Evolutionary conservation across 1,140 invertebrate species (phyloP).

Genomic region (Drosophila seguyi): DNA sequence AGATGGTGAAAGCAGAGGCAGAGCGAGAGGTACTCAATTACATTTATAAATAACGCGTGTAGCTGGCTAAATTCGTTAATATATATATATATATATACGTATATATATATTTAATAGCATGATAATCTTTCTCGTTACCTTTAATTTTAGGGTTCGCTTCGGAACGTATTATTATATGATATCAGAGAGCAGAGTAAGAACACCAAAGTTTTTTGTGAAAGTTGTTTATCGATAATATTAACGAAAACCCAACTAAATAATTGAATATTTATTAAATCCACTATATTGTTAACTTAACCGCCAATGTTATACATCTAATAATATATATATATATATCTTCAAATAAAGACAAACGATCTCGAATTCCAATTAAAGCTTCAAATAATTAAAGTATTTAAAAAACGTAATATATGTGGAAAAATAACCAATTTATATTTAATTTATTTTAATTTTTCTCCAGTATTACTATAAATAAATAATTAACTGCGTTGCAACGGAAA

Average conservation of each 20-base stretch:
- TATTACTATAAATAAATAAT: background rate
- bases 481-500: background rate
- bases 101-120: conserved; percentile 9
- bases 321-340: conserved; percentile 31
- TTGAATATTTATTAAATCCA: conserved; percentile 49
- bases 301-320: conserved; percentile 57
- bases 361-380: conserved; percentile 20
- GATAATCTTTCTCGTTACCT: conserved; percentile 50
- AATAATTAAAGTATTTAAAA: background rate
- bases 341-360: conserved; percentile 55
- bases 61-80: conserved; percentile 29
- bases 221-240: conserved; percentile 48
- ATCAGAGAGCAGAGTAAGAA: conserved; percentile 19
- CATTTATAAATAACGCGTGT: conserved; percentile 34
- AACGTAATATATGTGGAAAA: no score
- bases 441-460: no score
- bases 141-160: conserved; percentile 53
- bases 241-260: conserved; percentile 36
- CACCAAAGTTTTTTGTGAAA: conserved; percentile 40
- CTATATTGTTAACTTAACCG: conserved; percentile 70
- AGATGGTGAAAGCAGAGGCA: background rate
- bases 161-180: background rate
- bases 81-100: background rate
- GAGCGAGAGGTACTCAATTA: conserved; percentile 34
- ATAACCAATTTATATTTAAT: no score